Evolutionary conservation across 2,797 vertebrate genomes (phyloP).

Genomic region (Arrhamphus sclerolepis): DNA sequence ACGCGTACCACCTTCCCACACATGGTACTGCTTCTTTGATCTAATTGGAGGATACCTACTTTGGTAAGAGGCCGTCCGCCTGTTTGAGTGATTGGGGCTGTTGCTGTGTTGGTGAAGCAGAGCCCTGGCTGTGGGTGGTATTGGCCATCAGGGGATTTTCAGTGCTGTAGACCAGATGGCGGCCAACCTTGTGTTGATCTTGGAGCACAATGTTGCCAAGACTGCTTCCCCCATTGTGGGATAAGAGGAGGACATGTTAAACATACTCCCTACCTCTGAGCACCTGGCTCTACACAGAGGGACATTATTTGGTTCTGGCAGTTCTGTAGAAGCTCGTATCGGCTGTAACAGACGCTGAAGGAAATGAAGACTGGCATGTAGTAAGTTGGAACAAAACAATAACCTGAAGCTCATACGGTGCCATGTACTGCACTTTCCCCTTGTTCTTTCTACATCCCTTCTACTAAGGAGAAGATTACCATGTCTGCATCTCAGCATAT

Average conservation of each 20-base stretch:
- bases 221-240: conserved; percentile 22
- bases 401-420: conserved; percentile 23
- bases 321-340: conserved; percentile 36
- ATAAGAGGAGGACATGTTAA: conserved; percentile 69
- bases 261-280: conserved; percentile 52
- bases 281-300: conserved; percentile 55
- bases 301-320: conserved; percentile 58
- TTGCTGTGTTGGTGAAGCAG: conserved; percentile 37
- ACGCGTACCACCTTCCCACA: conserved; percentile 54
- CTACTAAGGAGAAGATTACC: no score
- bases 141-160: conserved; percentile 63
- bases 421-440: conserved; percentile 1
- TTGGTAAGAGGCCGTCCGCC: conserved; percentile 23
- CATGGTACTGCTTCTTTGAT: conserved; percentile 56
- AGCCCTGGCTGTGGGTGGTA: conserved; percentile 55
- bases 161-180: conserved; percentile 65
- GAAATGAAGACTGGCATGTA: conserved; percentile 7
- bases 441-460: neutral
- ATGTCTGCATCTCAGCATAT: no score
- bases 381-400: conserved; percentile 22
- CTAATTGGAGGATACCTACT: conserved; percentile 37
- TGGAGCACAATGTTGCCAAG: conserved; percentile 54
- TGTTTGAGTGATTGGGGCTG: conserved; percentile 37
- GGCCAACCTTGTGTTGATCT: conserved; percentile 71
- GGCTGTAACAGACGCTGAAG: conserved; percentile 51